Conservation (phyloP, 2,888 invertebrate genomes). For the Polyommatus icarus region DNA sequence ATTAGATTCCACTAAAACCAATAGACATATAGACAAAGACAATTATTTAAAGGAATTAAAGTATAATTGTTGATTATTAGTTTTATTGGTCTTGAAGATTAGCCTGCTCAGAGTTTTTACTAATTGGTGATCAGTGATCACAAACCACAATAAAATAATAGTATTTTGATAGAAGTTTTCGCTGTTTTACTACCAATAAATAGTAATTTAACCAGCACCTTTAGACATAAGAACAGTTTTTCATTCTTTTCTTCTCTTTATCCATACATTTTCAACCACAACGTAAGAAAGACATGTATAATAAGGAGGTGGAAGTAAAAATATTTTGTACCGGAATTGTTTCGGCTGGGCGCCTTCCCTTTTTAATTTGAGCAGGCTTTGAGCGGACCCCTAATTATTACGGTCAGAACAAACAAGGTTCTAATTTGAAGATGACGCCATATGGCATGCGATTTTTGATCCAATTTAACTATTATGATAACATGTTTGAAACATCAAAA, state of each 20-base stretch:
- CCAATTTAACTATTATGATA: slow-evolving; percentile 13
- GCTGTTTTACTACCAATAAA: no score
- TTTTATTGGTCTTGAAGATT: no score
- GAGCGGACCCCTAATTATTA: slow-evolving; percentile 77
- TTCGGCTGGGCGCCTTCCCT: slow-evolving; percentile 68
- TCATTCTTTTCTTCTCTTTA: neutral
- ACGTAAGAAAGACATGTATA: slow-evolving; percentile 49
- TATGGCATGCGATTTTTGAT: slow-evolving; percentile 55
- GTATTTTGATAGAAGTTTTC: no score
- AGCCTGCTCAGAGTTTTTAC: no score
- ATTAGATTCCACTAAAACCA: no score
- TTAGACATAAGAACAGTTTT: neutral
- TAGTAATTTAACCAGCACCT: neutral
- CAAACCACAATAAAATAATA: no score
- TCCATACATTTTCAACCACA: slow-evolving; percentile 53
- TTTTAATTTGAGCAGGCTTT: slow-evolving; percentile 76
- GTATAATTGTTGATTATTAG: no score
- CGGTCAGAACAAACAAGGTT: slow-evolving; percentile 72
- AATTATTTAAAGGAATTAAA: no score
- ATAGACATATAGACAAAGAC: no score
- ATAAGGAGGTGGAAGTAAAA: slow-evolving; percentile 79
- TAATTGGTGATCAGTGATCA: no score
- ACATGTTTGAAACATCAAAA: neutral
- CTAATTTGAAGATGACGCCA: slow-evolving; percentile 61
- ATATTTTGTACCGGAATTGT: slow-evolving; percentile 77